Base-by-base conservation (phyloP, 2,113 vertebrate species). In the Cyphomyrus discorhynchus region DNA sequence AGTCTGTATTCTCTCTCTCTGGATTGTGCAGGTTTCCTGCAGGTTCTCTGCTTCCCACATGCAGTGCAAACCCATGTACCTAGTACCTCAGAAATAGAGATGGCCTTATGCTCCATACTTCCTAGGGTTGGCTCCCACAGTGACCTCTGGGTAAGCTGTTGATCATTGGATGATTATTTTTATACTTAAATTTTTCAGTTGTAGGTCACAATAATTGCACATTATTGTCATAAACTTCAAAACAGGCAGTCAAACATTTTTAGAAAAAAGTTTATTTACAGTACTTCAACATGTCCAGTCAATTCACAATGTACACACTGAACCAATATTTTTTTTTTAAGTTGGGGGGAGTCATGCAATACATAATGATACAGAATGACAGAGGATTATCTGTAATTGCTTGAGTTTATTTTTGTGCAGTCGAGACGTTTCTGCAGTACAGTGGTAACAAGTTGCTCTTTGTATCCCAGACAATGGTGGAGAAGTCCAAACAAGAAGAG, bases 211-310 rank as follows among this genome's bases (percentile, higher is more conserved):
- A 21, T 19, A 31, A 42, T 42, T 24, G 19, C 27, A 9, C 27
- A 35, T 35, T 10, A 87, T 56, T 87, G 50, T 87, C 27, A 87
- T 17, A 87, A 35, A 52, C 49, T 9, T 86, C 21, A 46, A 50
- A 31, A 70, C 77, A 66, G 5, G 19, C 58, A 19, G 39, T 84
- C 46, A 49, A 82, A 88, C 86, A 89, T 7, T 56, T 94, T 90
- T 90, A 94, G 91, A 94, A 91, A 93, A 93, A 91, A 47, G 56
- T 96, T 95, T 96, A 96, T 96, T 96, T 96, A 96, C 96, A 96
- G 24, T 90, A 92, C 90, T 47, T 91, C 89, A 90, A 21, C 66
- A 93, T 93, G 92, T 93, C 92, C 92, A 93, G 93, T 93, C 91
- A 95, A 92, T 92, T 91, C 92, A 94, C 92, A 95, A 94, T 95